Conservation (phyloP, 2,797 vertebrate genomes). For the Macrochelys suwanniensis region DNA sequence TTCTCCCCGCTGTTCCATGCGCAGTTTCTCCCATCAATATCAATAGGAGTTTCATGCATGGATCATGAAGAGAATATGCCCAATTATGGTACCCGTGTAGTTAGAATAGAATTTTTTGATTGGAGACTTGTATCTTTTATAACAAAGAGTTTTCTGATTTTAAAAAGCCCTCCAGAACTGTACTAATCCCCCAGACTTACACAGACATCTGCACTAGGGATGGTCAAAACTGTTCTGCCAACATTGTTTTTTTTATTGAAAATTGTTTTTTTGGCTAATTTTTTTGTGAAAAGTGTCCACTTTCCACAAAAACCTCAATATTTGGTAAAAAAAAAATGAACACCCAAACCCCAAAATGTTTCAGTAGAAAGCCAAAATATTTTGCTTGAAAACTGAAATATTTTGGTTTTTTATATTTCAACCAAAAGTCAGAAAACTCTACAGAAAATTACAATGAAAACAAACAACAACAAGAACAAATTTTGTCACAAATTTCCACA, state of each 20-base stretch:
- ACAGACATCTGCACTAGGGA: background rate
- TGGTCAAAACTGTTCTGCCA: background rate
- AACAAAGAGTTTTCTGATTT: constrained; percentile 1
- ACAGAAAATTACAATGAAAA: background rate
- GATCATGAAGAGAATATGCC: background rate
- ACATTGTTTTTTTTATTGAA: background rate
- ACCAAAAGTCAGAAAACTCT: background rate
- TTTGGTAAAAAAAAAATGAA: background rate
- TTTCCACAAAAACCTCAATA: background rate
- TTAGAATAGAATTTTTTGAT: background rate
- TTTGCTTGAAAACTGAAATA: background rate
- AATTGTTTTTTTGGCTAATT: rapidly evolving
- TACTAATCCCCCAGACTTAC: background rate
- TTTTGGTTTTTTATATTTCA: background rate
- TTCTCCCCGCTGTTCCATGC: constrained; percentile 7
- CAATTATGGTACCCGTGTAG: background rate
- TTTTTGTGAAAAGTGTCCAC: background rate
- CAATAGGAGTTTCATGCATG: background rate
- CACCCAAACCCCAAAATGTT: background rate
- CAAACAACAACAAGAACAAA: background rate
- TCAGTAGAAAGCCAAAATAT: background rate
- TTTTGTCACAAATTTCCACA: background rate
- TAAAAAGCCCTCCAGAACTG: background rate
- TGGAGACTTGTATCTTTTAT: background rate
- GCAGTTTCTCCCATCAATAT: background rate